Evolutionary conservation across 2,797 vertebrate species (phyloP), one percentile per base, ranked within the genome.

Genomic region (Chrosomus eos): DNA sequence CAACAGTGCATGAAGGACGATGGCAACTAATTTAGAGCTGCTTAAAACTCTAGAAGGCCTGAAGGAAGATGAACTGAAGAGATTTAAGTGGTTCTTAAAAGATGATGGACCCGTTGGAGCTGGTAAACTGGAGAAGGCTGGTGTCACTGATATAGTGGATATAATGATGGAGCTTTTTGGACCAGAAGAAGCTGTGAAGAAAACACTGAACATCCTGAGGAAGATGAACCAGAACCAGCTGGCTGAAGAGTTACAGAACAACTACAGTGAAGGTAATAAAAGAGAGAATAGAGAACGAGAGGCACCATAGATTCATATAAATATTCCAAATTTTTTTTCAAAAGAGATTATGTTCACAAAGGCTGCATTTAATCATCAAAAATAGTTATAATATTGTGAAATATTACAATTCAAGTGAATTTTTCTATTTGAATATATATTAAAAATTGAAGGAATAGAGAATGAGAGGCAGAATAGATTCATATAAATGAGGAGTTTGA

Each of bases 11-110:
- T 26, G 5, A 60, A 26, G 0, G 11, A 14, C 4, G 4, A 60
- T 26, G 58, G 11, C n/a, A 60, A 0, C 55, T 58, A 10, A 11
- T 11, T 0, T 4, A 26, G 0, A 60, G n/a, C 58, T 26, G n/a
- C n/a, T 26, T 60, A 0, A 6, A 2, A 38, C 1, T 13, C 66
- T 68, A 23, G 66, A 38, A 0, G 33, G 21, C 33, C 66, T 68
- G 66, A 0, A 5, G 13, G 0, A 1, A 23, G 0, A 38, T 0
- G 0, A 38, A 3, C 4, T 68, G 21, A 38, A 38, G 19, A 38
- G 0, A 19, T 68, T 68, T 38, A 33, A 1, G 66, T 19, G 0
- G 0, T n/a, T n/a, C 5, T 68, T 68, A 38, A 38, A 38, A 5
- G 0, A 38, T 2, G 19, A 68, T 23, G 19, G 33, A 13, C 9